A percentile compares a stretch with the other conserved stretches of the same genome.
Evolutionary conservation across 2,888 invertebrate species (phyloP).

Genomic region (Steinernema carpocapsae): DNA sequence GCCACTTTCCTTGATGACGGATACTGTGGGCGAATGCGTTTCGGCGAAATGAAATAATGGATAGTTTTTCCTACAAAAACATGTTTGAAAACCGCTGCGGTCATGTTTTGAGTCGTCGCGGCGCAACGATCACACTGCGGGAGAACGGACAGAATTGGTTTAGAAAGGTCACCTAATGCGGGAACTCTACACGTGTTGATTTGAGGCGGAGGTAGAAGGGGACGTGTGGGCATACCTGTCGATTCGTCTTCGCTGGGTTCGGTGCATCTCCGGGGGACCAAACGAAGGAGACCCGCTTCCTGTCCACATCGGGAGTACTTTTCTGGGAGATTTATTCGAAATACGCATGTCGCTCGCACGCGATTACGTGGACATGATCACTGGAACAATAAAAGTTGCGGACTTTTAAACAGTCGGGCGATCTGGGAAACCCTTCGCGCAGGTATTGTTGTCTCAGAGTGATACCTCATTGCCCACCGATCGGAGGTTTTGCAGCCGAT

Average conservation of each 20-base stretch:
- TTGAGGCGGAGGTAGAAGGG: too few relatives aligned
- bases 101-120: neutral
- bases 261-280: conserved; percentile 6
- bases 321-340: neutral
- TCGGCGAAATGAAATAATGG: conserved; percentile 5
- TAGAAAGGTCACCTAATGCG: conserved; percentile 25
- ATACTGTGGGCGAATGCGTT: conserved; percentile 14
- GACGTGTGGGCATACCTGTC: neutral
- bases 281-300: neutral
- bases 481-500: neutral
- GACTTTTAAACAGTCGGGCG: too few relatives aligned
- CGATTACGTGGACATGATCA: neutral
- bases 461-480: conserved; percentile 8
- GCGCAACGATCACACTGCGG: neutral
- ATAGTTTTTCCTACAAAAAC: conserved; percentile 26
- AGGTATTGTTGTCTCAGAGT: neutral
- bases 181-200: neutral
- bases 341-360: neutral
- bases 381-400: neutral
- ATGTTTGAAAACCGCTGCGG: conserved; percentile 18
- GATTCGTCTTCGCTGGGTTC: neutral
- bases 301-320: neutral
- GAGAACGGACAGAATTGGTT: conserved; percentile 22
- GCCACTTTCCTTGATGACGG: conserved; percentile 21
- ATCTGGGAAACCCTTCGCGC: too few relatives aligned